Base-by-base conservation (phyloP, 2,797 vertebrate species). In the Propithecus deckenii region DNA sequence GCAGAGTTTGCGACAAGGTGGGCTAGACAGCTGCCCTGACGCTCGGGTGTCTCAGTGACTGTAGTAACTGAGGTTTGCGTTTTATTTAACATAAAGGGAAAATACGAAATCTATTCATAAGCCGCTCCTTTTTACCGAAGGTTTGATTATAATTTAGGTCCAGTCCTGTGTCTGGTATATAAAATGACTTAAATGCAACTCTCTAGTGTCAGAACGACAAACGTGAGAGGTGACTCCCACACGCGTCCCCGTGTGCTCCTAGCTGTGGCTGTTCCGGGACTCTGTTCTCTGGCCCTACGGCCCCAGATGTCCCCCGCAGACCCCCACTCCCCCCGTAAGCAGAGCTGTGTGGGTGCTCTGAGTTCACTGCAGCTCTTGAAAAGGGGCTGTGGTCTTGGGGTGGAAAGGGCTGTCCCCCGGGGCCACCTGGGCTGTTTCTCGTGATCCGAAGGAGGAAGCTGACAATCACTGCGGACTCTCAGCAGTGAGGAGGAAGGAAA, bases 311-410 rank as follows among this genome's bases (percentile, higher is more conserved):
- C n/a, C 41, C 50, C 61, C 11, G 35, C 11, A 84, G 55, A 35
- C 59, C 32, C 0, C 52, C 28, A 38, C 57, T n/a, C 4, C 13
- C 13, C 14, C 11, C 10, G 0, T 2, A 17, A 30, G 52, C 65
- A 71, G 72, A 32, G 46, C 17, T 0, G 0, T 9, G 15, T 23
- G 46, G 61, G 32, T 1, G 0, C 46, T 11, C 9, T 2, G 14
- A 57, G 46, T 17, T 43, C 35, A 28, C 23, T 30, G 72, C 43
- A 43, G 5, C 59, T 50, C 48, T 5, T 50, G 48, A 17, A 15
- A 17, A 50, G 14, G 57, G 65, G 23, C 5, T 0, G 0, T 38
- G 38, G 17, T 79, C 41, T 63, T 22, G 43, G 15, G 61, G 12
- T 88, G 17, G 23, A 10, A 15, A 67, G 86, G 57, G 30, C 93